These are phyloP conservation scores for Saguinus midas DNA, from an alignment of 2,113 vertebrate genomes.

Conservation along the genomic window DNA sequence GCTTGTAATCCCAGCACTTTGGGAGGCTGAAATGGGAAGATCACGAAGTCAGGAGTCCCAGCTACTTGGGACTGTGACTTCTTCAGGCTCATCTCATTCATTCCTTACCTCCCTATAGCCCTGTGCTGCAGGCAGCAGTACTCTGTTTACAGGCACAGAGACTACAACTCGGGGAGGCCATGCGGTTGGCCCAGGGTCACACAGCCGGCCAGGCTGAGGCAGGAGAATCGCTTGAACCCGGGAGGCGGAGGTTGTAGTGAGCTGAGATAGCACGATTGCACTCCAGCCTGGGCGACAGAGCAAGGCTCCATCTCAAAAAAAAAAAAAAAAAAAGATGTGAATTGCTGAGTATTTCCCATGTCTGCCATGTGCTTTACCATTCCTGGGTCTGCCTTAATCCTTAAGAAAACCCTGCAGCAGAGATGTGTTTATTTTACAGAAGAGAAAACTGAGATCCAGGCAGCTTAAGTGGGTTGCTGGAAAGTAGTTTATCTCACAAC, in stretches of 20 bases:
- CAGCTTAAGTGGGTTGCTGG: neutral
- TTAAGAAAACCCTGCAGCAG: neutral
- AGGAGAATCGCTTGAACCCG: too few relatives aligned
- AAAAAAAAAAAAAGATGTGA: neutral
- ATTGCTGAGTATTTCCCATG: too few relatives aligned
- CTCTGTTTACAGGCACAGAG: neutral
- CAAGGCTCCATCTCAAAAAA: neutral
- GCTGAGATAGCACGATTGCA: too few relatives aligned
- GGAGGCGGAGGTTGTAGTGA: too few relatives aligned
- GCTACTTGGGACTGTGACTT: neutral
- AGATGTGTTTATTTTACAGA: neutral
- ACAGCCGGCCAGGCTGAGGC: neutral
- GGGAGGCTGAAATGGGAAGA: too few relatives aligned
- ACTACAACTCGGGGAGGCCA: neutral
- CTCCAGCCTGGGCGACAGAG: too few relatives aligned
- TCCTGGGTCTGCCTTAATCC: neutral
- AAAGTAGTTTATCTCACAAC: neutral
- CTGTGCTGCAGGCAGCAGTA: neutral
- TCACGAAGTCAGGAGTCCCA: too few relatives aligned
- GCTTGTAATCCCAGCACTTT: too few relatives aligned
- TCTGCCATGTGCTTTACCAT: neutral
- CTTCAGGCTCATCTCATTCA: neutral
- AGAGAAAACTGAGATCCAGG: neutral
- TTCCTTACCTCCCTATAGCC: neutral
- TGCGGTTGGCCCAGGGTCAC: neutral